Evolutionary conservation across 2,888 invertebrate species (phyloP).

Genomic region (Cheilosia soror): DNA sequence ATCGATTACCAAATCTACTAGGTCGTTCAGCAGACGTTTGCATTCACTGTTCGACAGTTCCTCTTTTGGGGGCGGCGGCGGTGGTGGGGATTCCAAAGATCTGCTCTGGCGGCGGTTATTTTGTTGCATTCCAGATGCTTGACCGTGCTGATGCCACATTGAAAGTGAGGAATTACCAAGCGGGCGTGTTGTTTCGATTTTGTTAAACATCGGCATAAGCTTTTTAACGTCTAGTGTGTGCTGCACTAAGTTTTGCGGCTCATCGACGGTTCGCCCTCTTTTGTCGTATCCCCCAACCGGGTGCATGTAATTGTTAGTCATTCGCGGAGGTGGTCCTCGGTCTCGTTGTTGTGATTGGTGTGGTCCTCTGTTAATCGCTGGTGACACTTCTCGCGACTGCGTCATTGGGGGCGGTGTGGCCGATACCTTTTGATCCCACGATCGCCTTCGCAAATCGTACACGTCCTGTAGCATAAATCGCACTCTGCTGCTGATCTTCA

Average conservation of each 20-base stretch:
- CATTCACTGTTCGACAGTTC: slow-evolving; percentile 74
- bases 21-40: slow-evolving; percentile 77
- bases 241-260: slow-evolving; percentile 77
- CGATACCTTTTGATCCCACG: slow-evolving; percentile 79
- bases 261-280: slow-evolving; percentile 39
- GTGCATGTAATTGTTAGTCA: slow-evolving; percentile 21
- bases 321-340: slow-evolving; percentile 19
- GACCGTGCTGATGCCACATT: slow-evolving; percentile 78
- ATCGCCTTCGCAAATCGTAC: slow-evolving; percentile 79
- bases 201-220: slow-evolving; percentile 78
- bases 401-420: slow-evolving; percentile 1
- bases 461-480: slow-evolving; percentile 83
- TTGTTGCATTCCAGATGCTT: slow-evolving; percentile 8
- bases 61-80: neutral
- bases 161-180: slow-evolving; percentile 78
- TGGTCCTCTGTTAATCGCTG: slow-evolving; percentile 65
- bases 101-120: slow-evolving; percentile 36
- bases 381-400: slow-evolving; percentile 41
- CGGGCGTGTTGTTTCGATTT: slow-evolving; percentile 77
- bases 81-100: neutral
- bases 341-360: slow-evolving; percentile 27
- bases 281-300: slow-evolving; percentile 52
- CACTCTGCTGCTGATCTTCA: slow-evolving; percentile 81
- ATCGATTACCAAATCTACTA: slow-evolving; percentile 79
- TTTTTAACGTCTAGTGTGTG: slow-evolving; percentile 80